Evolutionary conservation across 2,888 invertebrate species (phyloP).

Genomic region (Apodemia zela): DNA sequence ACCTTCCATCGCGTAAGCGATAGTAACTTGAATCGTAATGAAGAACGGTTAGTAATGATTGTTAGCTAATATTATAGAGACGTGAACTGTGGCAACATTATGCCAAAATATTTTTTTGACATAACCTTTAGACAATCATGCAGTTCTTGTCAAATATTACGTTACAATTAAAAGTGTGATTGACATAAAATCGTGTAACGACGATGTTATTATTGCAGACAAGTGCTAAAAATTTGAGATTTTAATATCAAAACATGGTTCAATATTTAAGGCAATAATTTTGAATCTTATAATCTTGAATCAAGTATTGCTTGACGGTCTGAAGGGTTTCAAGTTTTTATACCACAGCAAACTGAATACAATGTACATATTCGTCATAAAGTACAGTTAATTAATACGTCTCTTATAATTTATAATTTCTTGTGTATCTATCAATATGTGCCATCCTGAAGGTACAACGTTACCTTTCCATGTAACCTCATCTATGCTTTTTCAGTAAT

Average conservation of each 20-base stretch:
- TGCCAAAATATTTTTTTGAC: constrained; percentile 10
- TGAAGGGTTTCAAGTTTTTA: constrained; percentile 4
- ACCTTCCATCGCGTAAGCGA: neutral
- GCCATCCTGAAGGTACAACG: constrained; percentile 70
- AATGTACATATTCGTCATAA: constrained; percentile 69
- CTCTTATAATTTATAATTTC: constrained; percentile 63
- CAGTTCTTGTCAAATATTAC: neutral
- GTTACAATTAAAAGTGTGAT: neutral
- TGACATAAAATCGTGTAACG: neutral
- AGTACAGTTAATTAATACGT: constrained; percentile 66
- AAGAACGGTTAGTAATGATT: neutral
- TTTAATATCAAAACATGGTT: no score
- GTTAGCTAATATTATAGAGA: constrained; percentile 8
- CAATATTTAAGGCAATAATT: no score
- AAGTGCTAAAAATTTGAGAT: no score
- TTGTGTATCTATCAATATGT: constrained; percentile 64
- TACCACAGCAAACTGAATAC: constrained; percentile 31
- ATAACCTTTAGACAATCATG: neutral
- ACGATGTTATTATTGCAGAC: neutral
- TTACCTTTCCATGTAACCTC: constrained; percentile 70
- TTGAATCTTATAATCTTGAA: neutral
- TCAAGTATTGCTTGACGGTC: constrained; percentile 5
- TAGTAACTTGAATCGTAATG: neutral
- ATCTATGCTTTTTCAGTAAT: constrained; percentile 68
- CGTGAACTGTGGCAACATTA: constrained; percentile 4